Percentiles rank a stretch among this genome's conserved stretches.
phyloP scores from a whole-genome alignment of 30 jellyfish, hydroid and myxozoan species.

The Aurelia sp. region DNA sequence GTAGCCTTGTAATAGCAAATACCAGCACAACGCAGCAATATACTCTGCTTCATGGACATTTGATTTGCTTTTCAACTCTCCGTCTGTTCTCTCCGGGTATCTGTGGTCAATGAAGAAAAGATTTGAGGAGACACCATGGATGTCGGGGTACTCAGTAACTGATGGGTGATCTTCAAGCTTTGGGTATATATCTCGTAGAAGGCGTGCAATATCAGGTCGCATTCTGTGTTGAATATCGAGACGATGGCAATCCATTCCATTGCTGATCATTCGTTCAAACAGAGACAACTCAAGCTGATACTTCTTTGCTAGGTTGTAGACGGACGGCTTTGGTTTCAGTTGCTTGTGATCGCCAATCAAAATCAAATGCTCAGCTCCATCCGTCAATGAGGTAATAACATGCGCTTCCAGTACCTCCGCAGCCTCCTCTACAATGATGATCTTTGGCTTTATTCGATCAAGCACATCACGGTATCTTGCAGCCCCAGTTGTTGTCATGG shows the following conservation, averaged over 20 bases:
- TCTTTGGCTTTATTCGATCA: conserved; percentile 66
- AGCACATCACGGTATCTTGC: conserved; percentile 70
- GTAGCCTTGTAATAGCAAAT: conserved; percentile 88
- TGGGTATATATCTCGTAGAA: conserved; percentile 78
- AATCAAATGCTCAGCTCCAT: conserved; percentile 77
- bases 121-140: conserved; percentile 73
- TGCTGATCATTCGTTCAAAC: conserved; percentile 89
- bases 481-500: conserved; percentile 93
- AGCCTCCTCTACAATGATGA: conserved; percentile 90
- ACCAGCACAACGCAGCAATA: conserved; percentile 75
- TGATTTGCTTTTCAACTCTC: conserved; percentile 68
- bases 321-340: conserved; percentile 85
- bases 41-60: conserved; percentile 82
- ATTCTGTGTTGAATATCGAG: conserved; percentile 86
- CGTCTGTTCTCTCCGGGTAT: conserved; percentile 29
- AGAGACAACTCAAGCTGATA: conserved; percentile 78
- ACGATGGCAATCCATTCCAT: conserved; percentile 77
- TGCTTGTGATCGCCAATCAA: conserved; percentile 97
- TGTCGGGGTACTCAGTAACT: conserved; percentile 52
- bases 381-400: conserved; percentile 71
- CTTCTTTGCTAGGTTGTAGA: conserved; percentile 62
- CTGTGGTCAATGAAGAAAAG: conserved; percentile 75
- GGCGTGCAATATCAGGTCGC: conserved; percentile 89
- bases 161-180: conserved; percentile 69
- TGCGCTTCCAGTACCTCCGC: conserved; percentile 98